Evolutionary conservation across 2,888 invertebrate genomes (phyloP).

Genomic region (Calliphora vomitoria): DNA sequence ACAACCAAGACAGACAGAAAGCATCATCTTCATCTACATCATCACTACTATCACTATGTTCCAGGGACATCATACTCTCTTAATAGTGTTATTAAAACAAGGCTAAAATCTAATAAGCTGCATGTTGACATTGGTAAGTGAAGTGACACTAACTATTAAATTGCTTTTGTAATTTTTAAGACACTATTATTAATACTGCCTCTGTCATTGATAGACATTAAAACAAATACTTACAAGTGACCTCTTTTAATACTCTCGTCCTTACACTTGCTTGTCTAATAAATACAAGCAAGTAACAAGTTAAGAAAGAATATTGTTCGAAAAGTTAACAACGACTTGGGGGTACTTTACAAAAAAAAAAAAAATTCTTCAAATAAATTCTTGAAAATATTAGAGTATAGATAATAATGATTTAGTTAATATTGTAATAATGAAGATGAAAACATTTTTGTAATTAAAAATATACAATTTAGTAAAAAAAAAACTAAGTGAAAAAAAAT

Average conservation of each 20-base stretch:
- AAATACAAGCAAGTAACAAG: conserved; percentile 11
- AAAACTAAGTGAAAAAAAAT: no score
- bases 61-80: conserved; percentile 3
- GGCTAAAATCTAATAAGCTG: conserved; percentile 38
- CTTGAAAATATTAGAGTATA: no score
- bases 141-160: conserved; percentile 37
- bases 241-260: neutral
- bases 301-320: neutral
- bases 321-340: neutral
- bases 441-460: no score
- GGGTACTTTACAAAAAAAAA: neutral
- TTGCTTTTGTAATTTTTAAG: conserved; percentile 26
- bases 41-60: neutral
- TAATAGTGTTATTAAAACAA: conserved; percentile 36
- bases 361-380: neutral
- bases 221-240: conserved; percentile 27
- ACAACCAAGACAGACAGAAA: neutral
- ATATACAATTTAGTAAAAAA: no score
- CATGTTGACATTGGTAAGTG: conserved; percentile 14
- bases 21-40: neutral
- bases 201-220: conserved; percentile 16
- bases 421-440: no score
- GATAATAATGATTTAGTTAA: no score
- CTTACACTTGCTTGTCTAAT: neutral
- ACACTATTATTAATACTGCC: conserved; percentile 37